Conservation (phyloP, 2,113 vertebrate genomes). For the Epinephelus lanceolatus region DNA sequence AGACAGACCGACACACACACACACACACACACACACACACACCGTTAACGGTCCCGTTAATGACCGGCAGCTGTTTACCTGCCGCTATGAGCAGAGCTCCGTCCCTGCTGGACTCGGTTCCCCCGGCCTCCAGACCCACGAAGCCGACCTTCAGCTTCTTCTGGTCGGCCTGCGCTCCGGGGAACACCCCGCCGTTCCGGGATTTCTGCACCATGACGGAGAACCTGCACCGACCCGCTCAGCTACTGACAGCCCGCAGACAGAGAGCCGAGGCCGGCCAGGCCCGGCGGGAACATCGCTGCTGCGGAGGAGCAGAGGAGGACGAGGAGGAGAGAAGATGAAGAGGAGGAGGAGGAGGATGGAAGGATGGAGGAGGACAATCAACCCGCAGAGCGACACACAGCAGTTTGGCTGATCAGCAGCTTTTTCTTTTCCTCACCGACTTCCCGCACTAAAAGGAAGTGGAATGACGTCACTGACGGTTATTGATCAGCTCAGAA, state of each 20-base stretch:
- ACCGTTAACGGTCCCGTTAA: background rate
- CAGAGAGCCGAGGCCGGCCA: conserved; percentile 65
- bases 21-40: background rate
- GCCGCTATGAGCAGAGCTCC: conserved; percentile 91
- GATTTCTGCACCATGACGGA: conserved; percentile 94
- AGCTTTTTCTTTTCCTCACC: conserved; percentile 24
- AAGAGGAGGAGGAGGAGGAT: background rate
- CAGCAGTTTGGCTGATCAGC: conserved; percentile 44
- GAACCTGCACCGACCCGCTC: conserved; percentile 21
- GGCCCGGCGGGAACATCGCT: conserved; percentile 65
- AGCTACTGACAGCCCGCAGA: conserved; percentile 1
- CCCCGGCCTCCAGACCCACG: conserved; percentile 93
- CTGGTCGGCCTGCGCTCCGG: conserved; percentile 89
- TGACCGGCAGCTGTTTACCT: conserved; percentile 59
- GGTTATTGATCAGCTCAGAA: conserved; percentile 7
- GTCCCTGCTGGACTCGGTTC: conserved; percentile 91
- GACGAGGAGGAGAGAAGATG: background rate
- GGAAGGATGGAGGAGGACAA: background rate
- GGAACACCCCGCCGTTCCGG: conserved; percentile 95
- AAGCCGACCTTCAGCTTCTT: conserved; percentile 98
- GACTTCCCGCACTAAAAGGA: conserved; percentile 53
- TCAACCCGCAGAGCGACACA: conserved; percentile 9
- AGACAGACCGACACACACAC: background rate
- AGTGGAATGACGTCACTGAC: conserved; percentile 51
- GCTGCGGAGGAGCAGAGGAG: background rate